Evolutionary conservation across 2,113 vertebrate species (phyloP), one percentile per base, ranked within the genome.

Genomic region (Scomber colias): DNA sequence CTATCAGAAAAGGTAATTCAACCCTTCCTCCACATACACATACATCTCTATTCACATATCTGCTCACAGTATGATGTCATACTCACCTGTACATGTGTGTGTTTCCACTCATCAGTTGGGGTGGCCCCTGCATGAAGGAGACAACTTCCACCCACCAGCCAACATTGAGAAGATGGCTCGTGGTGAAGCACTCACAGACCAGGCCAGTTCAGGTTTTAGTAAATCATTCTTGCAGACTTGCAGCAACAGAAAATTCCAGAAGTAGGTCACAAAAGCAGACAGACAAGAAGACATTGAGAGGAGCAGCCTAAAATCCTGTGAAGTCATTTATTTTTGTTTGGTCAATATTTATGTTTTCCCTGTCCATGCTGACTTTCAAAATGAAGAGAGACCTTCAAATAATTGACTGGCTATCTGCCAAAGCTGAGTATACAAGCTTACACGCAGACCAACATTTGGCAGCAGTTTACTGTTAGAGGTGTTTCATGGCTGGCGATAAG

Each of bases 101-200:
- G 11, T 75, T 0, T 81, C 11, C 46, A 17, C 59, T 35, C 56
- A 67, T 61, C 90, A 98, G 97, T 82, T 97, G 56, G 95, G 95
- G 10, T 98, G 97, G 96, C 95, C 95, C 16, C 94, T 98, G 78
- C 95, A 96, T 2, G 97, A 98, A 87, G 97, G 95, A 0, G 97
- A 98, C 15, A 91, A 96, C 82, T 97, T 96, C 69, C 97, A 98
- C 81, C 90, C 97, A 3, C 82, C 82, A 27, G 95, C 95, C 85
- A 98, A 96, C 56, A 93, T 90, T 59, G 89, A 87, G 71, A 98
- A 97, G 91, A 98, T 98, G 97, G 63, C 92, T 44, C 85, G 87
- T 16, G 96, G 96, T 54, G 94, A 95, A 68, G 94, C 96, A 0
- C 92, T 98, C 16, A 96, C 89, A 66, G 97, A 98, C 51, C 91